Percentiles rank a stretch among this genome's conserved stretches.
These are phyloP conservation scores for Meiosimyza platycephala DNA, from an alignment of 2,888 invertebrate genomes.

Conservation along the genomic window DNA sequence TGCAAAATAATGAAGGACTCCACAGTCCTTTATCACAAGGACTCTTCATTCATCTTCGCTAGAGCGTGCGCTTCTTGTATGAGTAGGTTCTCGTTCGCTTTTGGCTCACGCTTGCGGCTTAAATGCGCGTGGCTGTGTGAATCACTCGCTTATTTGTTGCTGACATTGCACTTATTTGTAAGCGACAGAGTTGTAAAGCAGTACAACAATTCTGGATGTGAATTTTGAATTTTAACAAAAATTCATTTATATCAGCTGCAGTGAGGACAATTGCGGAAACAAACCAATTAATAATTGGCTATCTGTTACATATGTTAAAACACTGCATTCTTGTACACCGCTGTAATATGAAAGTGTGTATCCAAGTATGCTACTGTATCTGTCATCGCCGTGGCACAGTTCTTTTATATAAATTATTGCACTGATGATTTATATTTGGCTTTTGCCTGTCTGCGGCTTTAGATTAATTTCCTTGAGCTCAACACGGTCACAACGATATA, in stretches of 20 bases:
- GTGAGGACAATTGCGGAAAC: no score
- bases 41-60: not conserved
- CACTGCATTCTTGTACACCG: no score
- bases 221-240: no score
- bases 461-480: conserved; percentile 61
- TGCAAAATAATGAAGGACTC: conserved; percentile 17
- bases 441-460: conserved; percentile 62
- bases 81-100: not conserved
- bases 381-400: conserved; percentile 50
- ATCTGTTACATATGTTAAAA: no score
- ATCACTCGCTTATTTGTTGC: conserved; percentile 8
- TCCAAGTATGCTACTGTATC: conserved; percentile 36
- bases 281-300: no score
- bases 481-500: not conserved
- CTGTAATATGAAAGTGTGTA: conserved; percentile 17
- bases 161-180: not conserved
- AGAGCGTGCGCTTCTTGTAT: not conserved
- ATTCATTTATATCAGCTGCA: no score
- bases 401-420: conserved; percentile 61
- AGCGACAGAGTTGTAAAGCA: no score
- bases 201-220: no score
- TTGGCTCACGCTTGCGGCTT: conserved; percentile 12
- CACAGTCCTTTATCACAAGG: conserved; percentile 28
- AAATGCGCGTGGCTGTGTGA: not conserved
- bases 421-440: conserved; percentile 55